phyloP scores from a whole-genome alignment of 2,113 vertebrate species.

The Scalopus aquaticus region DNA sequence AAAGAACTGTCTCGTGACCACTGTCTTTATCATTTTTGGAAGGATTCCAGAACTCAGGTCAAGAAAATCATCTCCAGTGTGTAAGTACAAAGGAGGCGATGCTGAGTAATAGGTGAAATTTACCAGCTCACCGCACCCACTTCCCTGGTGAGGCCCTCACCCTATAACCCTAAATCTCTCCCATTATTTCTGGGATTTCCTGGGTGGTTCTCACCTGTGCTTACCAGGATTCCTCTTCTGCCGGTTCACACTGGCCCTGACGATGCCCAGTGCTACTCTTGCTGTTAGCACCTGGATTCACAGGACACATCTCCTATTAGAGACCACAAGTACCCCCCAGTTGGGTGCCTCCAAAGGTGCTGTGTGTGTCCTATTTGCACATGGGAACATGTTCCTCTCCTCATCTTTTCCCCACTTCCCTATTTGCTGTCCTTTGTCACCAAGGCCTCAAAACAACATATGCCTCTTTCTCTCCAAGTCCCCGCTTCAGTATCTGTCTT shows the following conservation, averaged over 20 bases:
- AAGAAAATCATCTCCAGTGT: background rate
- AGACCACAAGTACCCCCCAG: background rate
- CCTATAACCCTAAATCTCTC: background rate
- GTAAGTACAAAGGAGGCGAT: background rate
- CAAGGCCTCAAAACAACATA: background rate
- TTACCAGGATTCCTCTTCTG: background rate
- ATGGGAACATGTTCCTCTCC: background rate
- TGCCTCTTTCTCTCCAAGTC: background rate
- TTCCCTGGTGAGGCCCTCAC: background rate
- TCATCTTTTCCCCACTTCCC: background rate
- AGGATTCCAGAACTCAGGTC: background rate
- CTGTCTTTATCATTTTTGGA: background rate
- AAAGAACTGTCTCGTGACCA: background rate
- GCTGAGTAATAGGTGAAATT: slow-evolving; percentile 10
- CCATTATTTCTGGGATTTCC: background rate
- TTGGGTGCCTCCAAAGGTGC: no score
- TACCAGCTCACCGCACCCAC: background rate
- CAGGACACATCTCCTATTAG: background rate
- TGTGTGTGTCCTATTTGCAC: no score
- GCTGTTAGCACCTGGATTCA: no score
- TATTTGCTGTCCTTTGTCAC: background rate
- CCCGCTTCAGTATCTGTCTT: background rate
- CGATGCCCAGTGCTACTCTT: accelerated
- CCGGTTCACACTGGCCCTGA: background rate
- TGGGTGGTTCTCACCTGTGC: background rate